phyloP scores from a whole-genome alignment of 92 coral and sea anemone species.

The Zoanthus sociatus region DNA sequence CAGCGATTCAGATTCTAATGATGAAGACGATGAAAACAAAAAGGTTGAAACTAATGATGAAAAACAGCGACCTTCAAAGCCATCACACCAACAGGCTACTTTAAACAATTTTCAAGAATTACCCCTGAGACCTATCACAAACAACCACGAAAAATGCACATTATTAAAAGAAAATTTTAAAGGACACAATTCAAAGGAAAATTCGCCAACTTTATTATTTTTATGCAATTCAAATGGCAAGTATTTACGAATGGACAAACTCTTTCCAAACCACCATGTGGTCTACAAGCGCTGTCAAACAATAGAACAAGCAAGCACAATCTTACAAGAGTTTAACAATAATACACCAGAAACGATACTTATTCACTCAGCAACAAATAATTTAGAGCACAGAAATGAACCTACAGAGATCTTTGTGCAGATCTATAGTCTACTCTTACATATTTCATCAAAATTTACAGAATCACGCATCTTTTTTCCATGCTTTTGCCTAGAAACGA shows the following conservation, averaged over 20 bases:
- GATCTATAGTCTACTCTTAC: slow-evolving; percentile 26
- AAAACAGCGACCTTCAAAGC: background rate
- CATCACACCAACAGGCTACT: background rate
- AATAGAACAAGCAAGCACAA: background rate
- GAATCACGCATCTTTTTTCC: slow-evolving; percentile 20
- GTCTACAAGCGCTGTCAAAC: background rate
- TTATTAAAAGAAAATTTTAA: background rate
- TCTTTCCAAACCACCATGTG: background rate
- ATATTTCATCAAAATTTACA: slow-evolving; percentile 20
- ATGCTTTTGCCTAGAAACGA: slow-evolving; percentile 30
- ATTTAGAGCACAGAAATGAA: slow-evolving; percentile 17
- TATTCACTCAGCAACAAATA: slow-evolving; percentile 27
- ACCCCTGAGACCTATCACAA: background rate
- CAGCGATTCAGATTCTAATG: slow-evolving; percentile 1
- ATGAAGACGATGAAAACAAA: slow-evolving; percentile 31
- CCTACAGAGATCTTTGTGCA: slow-evolving; percentile 10
- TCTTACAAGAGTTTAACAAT: slow-evolving; percentile 9
- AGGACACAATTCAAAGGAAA: background rate
- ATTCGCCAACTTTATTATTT: slow-evolving; percentile 13
- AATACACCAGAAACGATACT: slow-evolving; percentile 23
- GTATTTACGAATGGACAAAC: background rate
- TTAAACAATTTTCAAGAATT: background rate
- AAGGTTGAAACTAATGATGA: background rate
- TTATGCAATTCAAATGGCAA: background rate
- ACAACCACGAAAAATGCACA: background rate